Conservation (phyloP, 1,140 invertebrate genomes). For the Galleria mellonella region DNA sequence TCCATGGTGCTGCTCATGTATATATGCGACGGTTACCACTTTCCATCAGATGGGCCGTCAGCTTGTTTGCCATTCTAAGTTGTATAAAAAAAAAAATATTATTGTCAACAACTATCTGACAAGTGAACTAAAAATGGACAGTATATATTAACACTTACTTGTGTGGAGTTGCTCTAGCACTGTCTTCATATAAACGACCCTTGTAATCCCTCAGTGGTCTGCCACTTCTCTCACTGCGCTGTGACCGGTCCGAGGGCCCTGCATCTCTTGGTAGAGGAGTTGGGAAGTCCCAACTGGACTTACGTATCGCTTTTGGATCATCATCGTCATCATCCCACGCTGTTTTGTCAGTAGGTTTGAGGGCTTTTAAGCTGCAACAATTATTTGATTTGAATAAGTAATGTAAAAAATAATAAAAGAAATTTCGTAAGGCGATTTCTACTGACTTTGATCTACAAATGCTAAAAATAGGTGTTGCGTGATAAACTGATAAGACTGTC, state of each 20-base stretch:
- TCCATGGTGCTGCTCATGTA: too few relatives aligned
- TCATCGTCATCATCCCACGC: constrained; percentile 95
- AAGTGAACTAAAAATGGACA: too few relatives aligned
- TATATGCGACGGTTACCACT: too few relatives aligned
- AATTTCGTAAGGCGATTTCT: too few relatives aligned
- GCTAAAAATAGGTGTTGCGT: too few relatives aligned
- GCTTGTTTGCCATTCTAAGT: too few relatives aligned
- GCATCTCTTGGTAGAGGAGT: constrained; percentile 81
- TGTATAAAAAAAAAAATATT: too few relatives aligned
- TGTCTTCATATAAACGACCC: constrained; percentile 79
- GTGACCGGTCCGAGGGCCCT: constrained; percentile 64
- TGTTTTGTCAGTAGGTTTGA: constrained; percentile 83
- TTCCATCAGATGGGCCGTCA: too few relatives aligned
- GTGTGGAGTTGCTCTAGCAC: constrained; percentile 87
- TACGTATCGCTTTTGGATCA: constrained; percentile 79
- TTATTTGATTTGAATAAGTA: not conserved
- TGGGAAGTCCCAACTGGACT: constrained; percentile 94
- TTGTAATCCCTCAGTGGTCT: constrained; percentile 64
- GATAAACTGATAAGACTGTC: too few relatives aligned
- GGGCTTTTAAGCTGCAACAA: constrained; percentile 74
- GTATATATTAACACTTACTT: constrained; percentile 74
- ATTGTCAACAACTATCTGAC: too few relatives aligned
- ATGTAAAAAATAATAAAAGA: too few relatives aligned
- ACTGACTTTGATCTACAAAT: too few relatives aligned
- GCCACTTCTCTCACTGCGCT: constrained; percentile 36